Conservation (phyloP, 1,140 invertebrate species). For the Coptotermes formosanus region DNA sequence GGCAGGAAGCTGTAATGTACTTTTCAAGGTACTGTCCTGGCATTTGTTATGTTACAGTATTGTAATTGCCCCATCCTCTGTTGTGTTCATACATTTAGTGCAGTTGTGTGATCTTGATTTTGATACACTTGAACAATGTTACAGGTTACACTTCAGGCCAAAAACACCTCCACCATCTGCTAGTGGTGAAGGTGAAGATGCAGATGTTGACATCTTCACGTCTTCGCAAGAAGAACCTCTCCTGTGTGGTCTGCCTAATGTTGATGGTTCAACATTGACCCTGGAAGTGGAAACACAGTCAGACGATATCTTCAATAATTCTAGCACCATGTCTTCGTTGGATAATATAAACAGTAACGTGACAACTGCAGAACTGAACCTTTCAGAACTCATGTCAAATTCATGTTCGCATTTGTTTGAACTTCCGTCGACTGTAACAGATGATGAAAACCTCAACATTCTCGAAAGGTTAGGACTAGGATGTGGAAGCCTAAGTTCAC, state of each 20-base stretch:
- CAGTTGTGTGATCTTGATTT: too few species aligned
- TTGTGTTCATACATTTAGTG: too few species aligned
- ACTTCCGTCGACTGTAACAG: neutral
- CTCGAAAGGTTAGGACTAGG: neutral
- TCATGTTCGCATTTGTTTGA: neutral
- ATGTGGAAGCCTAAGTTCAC: neutral
- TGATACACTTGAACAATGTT: constrained; percentile 19
- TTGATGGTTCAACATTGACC: constrained; percentile 6
- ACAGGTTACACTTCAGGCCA: constrained; percentile 29
- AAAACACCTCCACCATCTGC: constrained; percentile 9
- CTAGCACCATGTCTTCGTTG: neutral
- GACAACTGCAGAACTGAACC: neutral
- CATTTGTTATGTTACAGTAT: too few species aligned
- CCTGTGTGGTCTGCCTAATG: neutral
- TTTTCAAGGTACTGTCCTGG: too few species aligned
- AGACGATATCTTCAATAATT: constrained; percentile 9
- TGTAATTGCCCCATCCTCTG: too few species aligned
- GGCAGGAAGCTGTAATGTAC: too few species aligned
- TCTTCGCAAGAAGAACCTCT: constrained; percentile 16
- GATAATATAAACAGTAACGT: neutral
- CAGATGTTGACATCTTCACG: constrained; percentile 8
- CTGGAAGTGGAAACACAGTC: constrained; percentile 13
- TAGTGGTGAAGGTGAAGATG: constrained; percentile 25
- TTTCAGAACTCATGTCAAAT: neutral
- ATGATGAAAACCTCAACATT: neutral